Evolutionary conservation across 2,113 vertebrate genomes (phyloP).

Genomic region (Axis porcinus): DNA sequence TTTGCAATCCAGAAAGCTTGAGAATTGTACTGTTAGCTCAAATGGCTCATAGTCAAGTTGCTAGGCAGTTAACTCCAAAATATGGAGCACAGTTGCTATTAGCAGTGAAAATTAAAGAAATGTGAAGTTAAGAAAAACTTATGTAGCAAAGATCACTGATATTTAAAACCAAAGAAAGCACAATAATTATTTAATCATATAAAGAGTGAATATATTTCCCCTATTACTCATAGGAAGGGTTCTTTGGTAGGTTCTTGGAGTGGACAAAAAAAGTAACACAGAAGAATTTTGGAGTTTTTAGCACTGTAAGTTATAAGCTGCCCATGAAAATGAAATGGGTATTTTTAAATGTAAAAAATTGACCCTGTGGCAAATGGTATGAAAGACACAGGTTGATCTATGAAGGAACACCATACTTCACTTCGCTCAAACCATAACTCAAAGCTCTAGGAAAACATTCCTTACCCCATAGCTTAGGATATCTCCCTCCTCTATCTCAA

Average conservation of each 20-base stretch:
- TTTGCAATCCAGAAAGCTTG: conserved; percentile 40
- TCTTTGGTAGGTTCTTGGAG: background rate
- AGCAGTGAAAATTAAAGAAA: conserved; percentile 42
- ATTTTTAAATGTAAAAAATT: background rate
- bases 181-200: background rate
- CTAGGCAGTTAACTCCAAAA: conserved; percentile 55
- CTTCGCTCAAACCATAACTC: background rate
- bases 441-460: background rate
- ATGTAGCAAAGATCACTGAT: background rate
- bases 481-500: background rate
- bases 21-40: background rate
- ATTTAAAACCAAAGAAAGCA: conserved; percentile 33
- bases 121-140: conserved; percentile 25
- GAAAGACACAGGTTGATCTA: background rate
- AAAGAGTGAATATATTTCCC: background rate
- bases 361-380: background rate
- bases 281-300: background rate
- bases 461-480: background rate
- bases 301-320: background rate
- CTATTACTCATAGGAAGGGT: background rate
- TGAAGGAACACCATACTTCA: background rate
- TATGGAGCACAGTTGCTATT: conserved; percentile 24
- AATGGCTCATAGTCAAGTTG: conserved; percentile 49
- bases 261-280: background rate
- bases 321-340: background rate